Conservation (phyloP, 2,888 invertebrate species). For the Argyresthia albistria region DNA sequence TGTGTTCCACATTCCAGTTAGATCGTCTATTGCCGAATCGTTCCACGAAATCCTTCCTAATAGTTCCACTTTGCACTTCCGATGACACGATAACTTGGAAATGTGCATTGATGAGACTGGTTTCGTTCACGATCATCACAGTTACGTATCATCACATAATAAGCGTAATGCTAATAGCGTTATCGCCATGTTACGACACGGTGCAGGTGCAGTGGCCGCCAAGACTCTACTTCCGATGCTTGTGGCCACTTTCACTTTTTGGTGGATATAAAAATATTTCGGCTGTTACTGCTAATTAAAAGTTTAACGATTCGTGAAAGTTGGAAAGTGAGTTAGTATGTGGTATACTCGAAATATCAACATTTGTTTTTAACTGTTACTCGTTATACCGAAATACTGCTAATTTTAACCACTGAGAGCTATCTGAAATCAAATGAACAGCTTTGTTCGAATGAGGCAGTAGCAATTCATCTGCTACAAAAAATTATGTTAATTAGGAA, state of each 20-base stretch:
- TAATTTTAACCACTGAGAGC: no score
- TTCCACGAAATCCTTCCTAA: neutral
- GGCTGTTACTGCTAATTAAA: constrained; percentile 8
- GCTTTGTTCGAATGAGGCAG: no score
- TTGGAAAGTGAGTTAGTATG: neutral
- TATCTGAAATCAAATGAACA: no score
- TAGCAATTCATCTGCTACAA: no score
- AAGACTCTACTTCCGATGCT: constrained; percentile 14
- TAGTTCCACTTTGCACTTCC: neutral
- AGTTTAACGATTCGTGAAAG: constrained; percentile 9
- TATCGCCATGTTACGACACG: constrained; percentile 26
- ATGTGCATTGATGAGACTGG: constrained; percentile 23
- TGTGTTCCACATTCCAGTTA: neutral
- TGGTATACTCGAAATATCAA: neutral
- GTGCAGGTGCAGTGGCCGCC: constrained; percentile 7
- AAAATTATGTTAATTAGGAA: no score
- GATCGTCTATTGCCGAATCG: neutral
- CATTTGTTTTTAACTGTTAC: neutral
- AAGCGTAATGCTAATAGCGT: constrained; percentile 22
- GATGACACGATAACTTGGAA: neutral
- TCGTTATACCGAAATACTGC: no score
- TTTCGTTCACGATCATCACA: constrained; percentile 19
- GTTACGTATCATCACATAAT: constrained; percentile 50
- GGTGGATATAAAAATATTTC: neutral
- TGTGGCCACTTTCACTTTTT: constrained; percentile 3